These are phyloP conservation scores for Ridgeia piscesae DNA, from an alignment of 1,140 invertebrate species.

Conservation along the genomic window DNA sequence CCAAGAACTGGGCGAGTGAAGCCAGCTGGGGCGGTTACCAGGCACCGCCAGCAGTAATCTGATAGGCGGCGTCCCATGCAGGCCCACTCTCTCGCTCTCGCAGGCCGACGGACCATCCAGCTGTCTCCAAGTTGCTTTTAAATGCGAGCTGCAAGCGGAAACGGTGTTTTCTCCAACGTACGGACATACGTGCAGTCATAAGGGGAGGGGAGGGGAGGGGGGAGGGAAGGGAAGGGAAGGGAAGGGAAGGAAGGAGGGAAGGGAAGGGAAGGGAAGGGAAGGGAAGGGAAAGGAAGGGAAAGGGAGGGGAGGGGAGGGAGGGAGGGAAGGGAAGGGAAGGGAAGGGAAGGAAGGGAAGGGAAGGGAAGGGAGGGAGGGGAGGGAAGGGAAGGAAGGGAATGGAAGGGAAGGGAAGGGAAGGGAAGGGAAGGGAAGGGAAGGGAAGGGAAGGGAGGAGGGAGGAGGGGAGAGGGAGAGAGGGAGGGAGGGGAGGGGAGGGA, in stretches of 20 bases:
- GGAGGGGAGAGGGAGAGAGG: too few relatives aligned
- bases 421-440: background rate
- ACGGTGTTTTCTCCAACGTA: too few relatives aligned
- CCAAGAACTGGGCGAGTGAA: background rate
- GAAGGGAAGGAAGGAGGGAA: too few relatives aligned
- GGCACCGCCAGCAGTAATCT: background rate
- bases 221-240: background rate
- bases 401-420: background rate
- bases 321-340: background rate
- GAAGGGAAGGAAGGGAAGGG: background rate
- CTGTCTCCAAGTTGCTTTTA: background rate
- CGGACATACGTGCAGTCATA: background rate
- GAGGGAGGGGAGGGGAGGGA: too few relatives aligned
- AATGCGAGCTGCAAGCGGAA: too few relatives aligned
- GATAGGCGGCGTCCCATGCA: background rate
- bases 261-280: too few relatives aligned
- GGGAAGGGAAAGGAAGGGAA: too few relatives aligned
- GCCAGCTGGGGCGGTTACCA: background rate
- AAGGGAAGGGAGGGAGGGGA: too few relatives aligned
- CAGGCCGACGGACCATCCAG: background rate
- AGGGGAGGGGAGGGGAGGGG: background rate
- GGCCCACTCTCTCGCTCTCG: too few relatives aligned
- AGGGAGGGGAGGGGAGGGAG: background rate
- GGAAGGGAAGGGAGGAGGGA: background rate
- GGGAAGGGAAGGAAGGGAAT: background rate